Conservation (phyloP, 2,888 invertebrate species). For the Labia minor region DNA sequence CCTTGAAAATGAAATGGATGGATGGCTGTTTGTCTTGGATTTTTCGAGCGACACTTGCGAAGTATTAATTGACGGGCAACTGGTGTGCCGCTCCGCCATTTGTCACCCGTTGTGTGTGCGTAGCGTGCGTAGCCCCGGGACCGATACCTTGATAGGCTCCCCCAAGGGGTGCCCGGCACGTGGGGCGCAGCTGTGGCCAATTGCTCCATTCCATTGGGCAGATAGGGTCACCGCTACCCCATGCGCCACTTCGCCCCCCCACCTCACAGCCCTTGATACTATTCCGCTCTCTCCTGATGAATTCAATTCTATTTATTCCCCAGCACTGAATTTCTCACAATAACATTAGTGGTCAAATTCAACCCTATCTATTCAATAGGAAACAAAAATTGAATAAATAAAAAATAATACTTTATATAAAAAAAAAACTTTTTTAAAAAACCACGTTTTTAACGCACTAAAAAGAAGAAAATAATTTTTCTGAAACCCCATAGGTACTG, state of each 20-base stretch:
- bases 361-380: not conserved
- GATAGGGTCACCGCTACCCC: not conserved
- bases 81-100: not conserved
- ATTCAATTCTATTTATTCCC: slow-evolving; percentile 1
- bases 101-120: not conserved
- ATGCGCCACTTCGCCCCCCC: no score
- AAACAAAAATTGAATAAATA: not conserved
- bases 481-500: no score
- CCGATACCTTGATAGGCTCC: not conserved
- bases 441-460: no score
- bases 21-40: no score
- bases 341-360: slow-evolving; percentile 5
- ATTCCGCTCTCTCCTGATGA: not conserved
- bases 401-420: no score
- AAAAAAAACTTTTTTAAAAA: no score
- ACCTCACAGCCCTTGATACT: no score
- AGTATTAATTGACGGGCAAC: no score
- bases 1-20: no score
- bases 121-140: not conserved
- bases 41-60: no score
- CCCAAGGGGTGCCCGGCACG: not conserved
- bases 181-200: not conserved
- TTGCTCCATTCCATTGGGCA: not conserved
- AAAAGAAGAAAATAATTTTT: no score
- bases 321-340: not conserved